phyloP scores from a whole-genome alignment of 2,113 vertebrate species.

The Crotophaga sulcirostris region DNA sequence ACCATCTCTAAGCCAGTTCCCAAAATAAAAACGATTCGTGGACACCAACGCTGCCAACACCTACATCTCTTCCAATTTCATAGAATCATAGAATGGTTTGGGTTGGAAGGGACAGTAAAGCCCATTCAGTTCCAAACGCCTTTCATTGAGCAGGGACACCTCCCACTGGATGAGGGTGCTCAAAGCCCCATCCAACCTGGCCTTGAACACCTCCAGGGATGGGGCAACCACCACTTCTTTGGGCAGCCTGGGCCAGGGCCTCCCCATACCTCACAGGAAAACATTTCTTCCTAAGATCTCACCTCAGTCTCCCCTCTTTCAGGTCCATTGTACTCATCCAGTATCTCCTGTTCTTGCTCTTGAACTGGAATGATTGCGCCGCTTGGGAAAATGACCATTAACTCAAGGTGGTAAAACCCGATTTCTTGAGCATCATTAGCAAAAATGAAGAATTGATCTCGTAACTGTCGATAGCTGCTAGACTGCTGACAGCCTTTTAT shows the following conservation, averaged over 20 bases:
- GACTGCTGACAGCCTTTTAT: not conserved
- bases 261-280: no score
- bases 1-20: not conserved
- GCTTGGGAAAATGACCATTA: not conserved
- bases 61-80: not conserved
- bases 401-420: not conserved
- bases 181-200: no score
- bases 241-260: no score
- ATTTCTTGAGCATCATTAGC: not conserved
- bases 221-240: no score
- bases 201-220: no score
- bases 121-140: no score
- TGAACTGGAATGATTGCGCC: not conserved
- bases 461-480: not conserved
- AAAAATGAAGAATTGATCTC: slow-evolving; percentile 4
- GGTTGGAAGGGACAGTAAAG: no score
- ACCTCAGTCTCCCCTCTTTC: no score
- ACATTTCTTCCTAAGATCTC: no score
- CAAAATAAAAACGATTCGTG: not conserved
- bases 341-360: not conserved
- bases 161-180: no score
- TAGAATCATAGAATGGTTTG: no score
- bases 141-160: no score
- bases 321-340: not conserved
- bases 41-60: not conserved